These are phyloP conservation scores for Melanotaenia nigrans DNA, from an alignment of 2,797 vertebrate species.

Conservation along the genomic window DNA sequence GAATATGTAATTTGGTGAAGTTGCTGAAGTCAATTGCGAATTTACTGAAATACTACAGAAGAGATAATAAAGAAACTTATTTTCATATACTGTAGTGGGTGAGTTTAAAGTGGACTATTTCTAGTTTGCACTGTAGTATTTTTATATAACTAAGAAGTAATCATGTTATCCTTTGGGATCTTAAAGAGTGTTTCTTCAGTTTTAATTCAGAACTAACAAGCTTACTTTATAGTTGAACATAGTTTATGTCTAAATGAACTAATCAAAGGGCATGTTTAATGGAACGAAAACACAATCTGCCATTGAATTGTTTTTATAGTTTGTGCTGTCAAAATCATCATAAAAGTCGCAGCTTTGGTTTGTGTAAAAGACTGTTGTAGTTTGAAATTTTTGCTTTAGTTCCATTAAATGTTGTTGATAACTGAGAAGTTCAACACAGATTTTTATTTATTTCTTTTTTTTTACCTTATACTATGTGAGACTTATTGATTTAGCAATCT, in stretches of 20 bases:
- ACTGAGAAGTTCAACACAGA: background rate
- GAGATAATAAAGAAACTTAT: conserved; percentile 18
- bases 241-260: conserved; percentile 8
- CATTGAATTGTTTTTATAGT: conserved; percentile 9
- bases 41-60: conserved; percentile 48
- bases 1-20: conserved; percentile 42
- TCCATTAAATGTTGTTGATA: conserved; percentile 11
- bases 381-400: background rate
- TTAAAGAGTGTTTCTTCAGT: conserved; percentile 6
- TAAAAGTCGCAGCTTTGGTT: background rate
- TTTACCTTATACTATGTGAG: background rate
- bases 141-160: conserved; percentile 11
- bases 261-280: conserved; percentile 37
- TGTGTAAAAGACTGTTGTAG: conserved; percentile 4
- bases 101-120: conserved; percentile 6
- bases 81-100: background rate
- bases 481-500: conserved; percentile 33
- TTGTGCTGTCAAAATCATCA: background rate
- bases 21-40: conserved; percentile 34
- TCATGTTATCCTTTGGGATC: background rate
- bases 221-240: conserved; percentile 7
- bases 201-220: background rate
- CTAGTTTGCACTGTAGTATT: background rate
- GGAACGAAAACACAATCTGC: conserved; percentile 33
- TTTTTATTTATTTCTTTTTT: conserved; percentile 6